Percentiles rank a stretch among this genome's conserved stretches.
phyloP scores from a whole-genome alignment of 2,888 invertebrate genomes.

The Liodrosophila aerea region DNA sequence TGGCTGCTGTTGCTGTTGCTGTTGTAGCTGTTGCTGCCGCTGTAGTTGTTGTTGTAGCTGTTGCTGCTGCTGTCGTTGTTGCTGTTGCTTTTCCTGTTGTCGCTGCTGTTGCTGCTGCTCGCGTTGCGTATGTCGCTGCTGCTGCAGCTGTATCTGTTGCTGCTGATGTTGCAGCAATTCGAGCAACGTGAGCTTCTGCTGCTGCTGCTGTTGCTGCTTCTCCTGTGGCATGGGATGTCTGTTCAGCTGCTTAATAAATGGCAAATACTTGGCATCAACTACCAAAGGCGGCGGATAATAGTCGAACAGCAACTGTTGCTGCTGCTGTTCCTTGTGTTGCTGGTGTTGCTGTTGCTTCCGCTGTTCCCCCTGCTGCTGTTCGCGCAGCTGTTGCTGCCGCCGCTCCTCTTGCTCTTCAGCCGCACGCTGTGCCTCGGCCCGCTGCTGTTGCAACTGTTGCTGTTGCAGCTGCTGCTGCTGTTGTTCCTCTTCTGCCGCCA shows the following conservation, averaged over 20 bases:
- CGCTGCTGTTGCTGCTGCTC: slow-evolving; percentile 12
- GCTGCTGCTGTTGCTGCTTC: slow-evolving; percentile 1
- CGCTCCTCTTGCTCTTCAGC: neutral
- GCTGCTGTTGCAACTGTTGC: neutral
- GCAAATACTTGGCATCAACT: slow-evolving; percentile 44
- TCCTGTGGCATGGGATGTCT: slow-evolving; percentile 32
- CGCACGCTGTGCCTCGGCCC: slow-evolving; percentile 9
- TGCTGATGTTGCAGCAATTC: neutral
- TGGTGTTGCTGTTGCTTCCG: no score
- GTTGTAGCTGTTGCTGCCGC: neutral
- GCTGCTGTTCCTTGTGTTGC: no score
- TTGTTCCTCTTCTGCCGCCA: neutral
- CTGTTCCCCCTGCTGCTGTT: neutral
- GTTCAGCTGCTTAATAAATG: slow-evolving; percentile 41
- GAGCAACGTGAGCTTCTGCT: slow-evolving; percentile 4
- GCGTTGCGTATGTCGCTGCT: slow-evolving; percentile 33
- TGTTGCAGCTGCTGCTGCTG: neutral
- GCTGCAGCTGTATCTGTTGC: no score
- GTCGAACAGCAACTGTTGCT: neutral
- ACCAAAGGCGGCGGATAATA: slow-evolving; percentile 44
- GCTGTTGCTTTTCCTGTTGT: neutral
- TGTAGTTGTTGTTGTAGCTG: neutral
- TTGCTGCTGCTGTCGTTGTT: neutral
- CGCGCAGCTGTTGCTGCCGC: neutral
- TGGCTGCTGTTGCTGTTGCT: neutral